These are phyloP conservation scores for Epizoanthus illoricatus DNA, from an alignment of 92 coral and sea anemone genomes.

Conservation along the genomic window DNA sequence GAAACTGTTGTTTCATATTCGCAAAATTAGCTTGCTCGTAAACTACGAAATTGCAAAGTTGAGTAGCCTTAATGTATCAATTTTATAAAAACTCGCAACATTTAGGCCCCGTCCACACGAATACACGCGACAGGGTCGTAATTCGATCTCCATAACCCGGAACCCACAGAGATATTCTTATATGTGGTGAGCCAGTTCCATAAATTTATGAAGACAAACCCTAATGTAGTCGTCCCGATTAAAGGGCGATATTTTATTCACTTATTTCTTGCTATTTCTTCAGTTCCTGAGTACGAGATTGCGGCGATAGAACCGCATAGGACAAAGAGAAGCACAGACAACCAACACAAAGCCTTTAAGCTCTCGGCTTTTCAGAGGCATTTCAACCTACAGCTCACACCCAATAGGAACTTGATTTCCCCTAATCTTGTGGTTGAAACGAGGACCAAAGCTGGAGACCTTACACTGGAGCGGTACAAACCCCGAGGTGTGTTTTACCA, in stretches of 20 bases:
- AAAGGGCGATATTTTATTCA: neutral
- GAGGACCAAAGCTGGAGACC: slow-evolving; percentile 7
- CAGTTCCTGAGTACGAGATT: slow-evolving; percentile 40
- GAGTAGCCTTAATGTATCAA: too few relatives aligned
- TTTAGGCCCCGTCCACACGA: too few relatives aligned
- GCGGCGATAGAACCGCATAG: slow-evolving; percentile 14
- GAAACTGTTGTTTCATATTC: too few relatives aligned
- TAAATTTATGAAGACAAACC: too few relatives aligned
- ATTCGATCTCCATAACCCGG: too few relatives aligned
- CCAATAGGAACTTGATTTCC: neutral
- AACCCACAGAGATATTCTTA: too few relatives aligned
- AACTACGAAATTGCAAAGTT: too few relatives aligned
- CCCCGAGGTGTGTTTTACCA: slow-evolving; percentile 31
- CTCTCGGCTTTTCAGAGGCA: slow-evolving; percentile 32
- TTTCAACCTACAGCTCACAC: neutral
- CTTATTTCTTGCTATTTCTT: neutral
- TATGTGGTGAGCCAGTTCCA: too few relatives aligned
- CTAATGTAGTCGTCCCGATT: too few relatives aligned
- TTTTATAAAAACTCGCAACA: too few relatives aligned
- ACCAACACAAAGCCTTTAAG: neutral
- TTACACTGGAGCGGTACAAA: slow-evolving; percentile 22
- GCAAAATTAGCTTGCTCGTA: too few relatives aligned
- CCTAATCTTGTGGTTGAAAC: slow-evolving; percentile 29
- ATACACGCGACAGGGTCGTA: too few relatives aligned
- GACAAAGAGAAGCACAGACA: neutral